A percentile compares a stretch with the other conserved stretches of the same genome.
phyloP scores from a whole-genome alignment of 1,140 invertebrate species.

The Drosophila carrolli region DNA sequence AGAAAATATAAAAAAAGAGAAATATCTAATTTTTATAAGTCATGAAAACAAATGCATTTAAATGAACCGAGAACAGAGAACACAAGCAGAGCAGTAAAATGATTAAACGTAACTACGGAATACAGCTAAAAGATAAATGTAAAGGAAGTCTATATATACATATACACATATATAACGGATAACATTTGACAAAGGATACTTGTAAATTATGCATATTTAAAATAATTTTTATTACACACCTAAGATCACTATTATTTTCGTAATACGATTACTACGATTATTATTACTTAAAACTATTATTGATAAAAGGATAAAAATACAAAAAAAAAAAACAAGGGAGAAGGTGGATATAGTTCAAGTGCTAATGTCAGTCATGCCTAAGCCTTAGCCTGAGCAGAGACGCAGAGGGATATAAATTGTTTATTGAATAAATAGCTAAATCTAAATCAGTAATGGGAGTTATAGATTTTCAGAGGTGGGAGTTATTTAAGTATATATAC shows the following conservation, averaged over 20 bases:
- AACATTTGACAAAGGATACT: no score
- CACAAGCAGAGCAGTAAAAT: conserved; percentile 48
- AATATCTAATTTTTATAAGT: conserved; percentile 73
- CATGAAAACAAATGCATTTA: conserved; percentile 84
- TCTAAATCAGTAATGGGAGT: conserved; percentile 68
- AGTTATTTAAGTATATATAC: conserved; percentile 70
- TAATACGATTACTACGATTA: conserved; percentile 73
- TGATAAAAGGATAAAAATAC: conserved; percentile 34
- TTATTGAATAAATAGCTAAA: conserved; percentile 72
- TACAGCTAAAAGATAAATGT: conserved; percentile 39
- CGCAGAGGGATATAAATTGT: conserved; percentile 52
- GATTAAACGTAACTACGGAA: conserved; percentile 48
- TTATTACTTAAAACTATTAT: conserved; percentile 64
- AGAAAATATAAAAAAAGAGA: conserved; percentile 21
- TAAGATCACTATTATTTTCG: conserved; percentile 77
- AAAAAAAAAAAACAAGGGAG: conserved; percentile 4
- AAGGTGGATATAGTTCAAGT: conserved; percentile 45
- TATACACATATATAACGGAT: conserved; percentile 39
- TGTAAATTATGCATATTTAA: no score
- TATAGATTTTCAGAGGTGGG: conserved; percentile 65
- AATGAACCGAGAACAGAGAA: conserved; percentile 62
- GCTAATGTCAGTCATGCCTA: conserved; percentile 59
- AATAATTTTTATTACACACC: conserved; percentile 44
- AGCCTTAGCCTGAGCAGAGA: conserved; percentile 47
- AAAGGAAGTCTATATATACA: conserved; percentile 30